Evolutionary conservation across 2,888 invertebrate genomes (phyloP), one percentile per base, ranked within the genome.

Genomic region (Achlya flavicornis): DNA sequence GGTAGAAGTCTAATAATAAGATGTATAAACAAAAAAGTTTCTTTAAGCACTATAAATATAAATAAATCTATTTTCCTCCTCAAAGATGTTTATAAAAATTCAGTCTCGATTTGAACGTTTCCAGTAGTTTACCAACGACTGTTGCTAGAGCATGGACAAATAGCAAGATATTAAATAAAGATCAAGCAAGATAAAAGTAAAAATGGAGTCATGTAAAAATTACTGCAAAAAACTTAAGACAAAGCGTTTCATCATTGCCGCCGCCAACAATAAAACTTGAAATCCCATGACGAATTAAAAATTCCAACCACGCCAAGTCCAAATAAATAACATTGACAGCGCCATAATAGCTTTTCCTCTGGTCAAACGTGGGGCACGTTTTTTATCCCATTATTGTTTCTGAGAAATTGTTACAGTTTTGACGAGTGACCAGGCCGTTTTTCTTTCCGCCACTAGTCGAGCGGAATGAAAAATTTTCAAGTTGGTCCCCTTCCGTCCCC

Each of bases 381-480:
- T 85, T 90, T 88, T 88, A 89, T 90, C 84, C 91, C 84, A 92
- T 93, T 92, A 93, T 92, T 93, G 92, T 93, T 93, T 90, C 90
- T 92, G 92, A 93, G 93, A 92, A 92, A 93, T 93, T 92, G 93
- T 93, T 81, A 93, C 92, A 93, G 89, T 93, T 93, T 93, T 93
- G 93, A 93, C 89, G 92, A 91, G 91, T 91, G 93, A 93, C 91
- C 93, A 82, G 87, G 72, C 90, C 91, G 90, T 93, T 90, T 92
- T 90, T 93, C 93, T 92, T 92, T 53, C 79, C 83, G 79, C 79
- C 74, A 79, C 82, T 84, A 84, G 87, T 87, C 84, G 90, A 81
- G 75, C 74, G 89, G 91, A 92, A 93, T 94, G 93, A 94, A 94
- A 94, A 94, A 89, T 93, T 93, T 93, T 93, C 92, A 93, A 92